Conservation (phyloP, 2,888 invertebrate species). For the Agonopterix alstromeriana region DNA sequence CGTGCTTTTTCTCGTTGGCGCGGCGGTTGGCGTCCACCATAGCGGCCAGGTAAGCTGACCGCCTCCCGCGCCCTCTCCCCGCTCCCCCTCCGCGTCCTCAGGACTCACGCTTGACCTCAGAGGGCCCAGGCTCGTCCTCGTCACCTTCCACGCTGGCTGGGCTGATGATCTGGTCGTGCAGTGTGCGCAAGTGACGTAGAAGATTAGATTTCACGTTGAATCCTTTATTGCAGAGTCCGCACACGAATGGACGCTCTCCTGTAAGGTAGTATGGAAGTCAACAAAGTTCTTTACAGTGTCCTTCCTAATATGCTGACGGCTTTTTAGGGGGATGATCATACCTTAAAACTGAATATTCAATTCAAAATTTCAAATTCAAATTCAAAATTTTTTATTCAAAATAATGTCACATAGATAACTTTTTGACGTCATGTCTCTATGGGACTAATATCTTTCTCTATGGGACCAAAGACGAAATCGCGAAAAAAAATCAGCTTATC, state of each 20-base stretch:
- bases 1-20: conserved; percentile 23
- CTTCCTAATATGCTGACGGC: too few species aligned
- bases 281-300: too few species aligned
- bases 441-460: too few species aligned
- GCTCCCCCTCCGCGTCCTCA: conserved; percentile 70
- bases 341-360: too few species aligned
- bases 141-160: conserved; percentile 37
- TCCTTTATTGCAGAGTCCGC: conserved; percentile 85
- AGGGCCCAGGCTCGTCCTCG: conserved; percentile 28
- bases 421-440: too few species aligned
- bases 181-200: conserved; percentile 82
- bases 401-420: too few species aligned
- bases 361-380: too few species aligned
- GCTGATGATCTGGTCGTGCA: conserved; percentile 81
- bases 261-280: not conserved
- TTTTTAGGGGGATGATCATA: too few species aligned
- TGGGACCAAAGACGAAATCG: too few species aligned
- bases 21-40: conserved; percentile 26
- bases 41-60: conserved; percentile 23
- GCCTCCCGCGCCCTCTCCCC: conserved; percentile 50
- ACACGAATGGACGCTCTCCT: conserved; percentile 84
- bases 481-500: too few species aligned
- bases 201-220: conserved; percentile 88
- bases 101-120: conserved; percentile 54
- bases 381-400: too few species aligned